phyloP scores from a whole-genome alignment of 2,888 invertebrate species.

The Drosophila ezoana region DNA sequence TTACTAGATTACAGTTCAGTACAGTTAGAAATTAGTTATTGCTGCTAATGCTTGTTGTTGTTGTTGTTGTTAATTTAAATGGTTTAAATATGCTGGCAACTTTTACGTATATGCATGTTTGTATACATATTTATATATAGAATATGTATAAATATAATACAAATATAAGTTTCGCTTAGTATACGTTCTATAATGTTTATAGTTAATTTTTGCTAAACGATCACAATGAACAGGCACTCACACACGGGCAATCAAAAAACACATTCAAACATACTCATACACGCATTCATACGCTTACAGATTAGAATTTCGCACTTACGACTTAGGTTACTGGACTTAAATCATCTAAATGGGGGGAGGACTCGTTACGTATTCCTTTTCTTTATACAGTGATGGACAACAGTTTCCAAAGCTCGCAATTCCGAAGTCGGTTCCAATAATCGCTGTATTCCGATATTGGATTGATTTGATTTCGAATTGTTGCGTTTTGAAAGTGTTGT shows the following conservation, averaged over 20 bases:
- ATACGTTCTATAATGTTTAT: constrained; percentile 69
- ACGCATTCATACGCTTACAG: constrained; percentile 53
- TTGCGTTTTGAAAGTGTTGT: constrained; percentile 10
- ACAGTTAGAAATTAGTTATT: constrained; percentile 64
- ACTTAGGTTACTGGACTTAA: constrained; percentile 55
- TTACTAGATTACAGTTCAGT: constrained; percentile 56
- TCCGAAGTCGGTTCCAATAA: not conserved
- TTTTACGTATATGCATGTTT: constrained; percentile 50
- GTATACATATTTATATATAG: constrained; percentile 37
- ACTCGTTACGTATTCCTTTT: constrained; percentile 47
- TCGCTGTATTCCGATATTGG: not conserved
- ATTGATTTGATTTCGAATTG: constrained; percentile 6
- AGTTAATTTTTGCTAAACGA: constrained; percentile 80
- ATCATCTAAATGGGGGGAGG: constrained; percentile 54
- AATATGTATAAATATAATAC: constrained; percentile 52
- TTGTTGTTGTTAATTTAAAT: constrained; percentile 29
- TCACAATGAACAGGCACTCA: constrained; percentile 66
- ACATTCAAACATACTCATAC: constrained; percentile 34
- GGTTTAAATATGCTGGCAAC: constrained; percentile 54
- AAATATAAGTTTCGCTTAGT: constrained; percentile 59
- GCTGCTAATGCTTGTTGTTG: constrained; percentile 34
- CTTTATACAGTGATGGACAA: constrained; percentile 22
- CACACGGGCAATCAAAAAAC: constrained; percentile 36
- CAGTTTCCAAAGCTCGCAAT: constrained; percentile 13
- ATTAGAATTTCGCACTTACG: constrained; percentile 66